These are phyloP conservation scores for Xylota segnis DNA, from an alignment of 2,888 invertebrate species.

Conservation along the genomic window DNA sequence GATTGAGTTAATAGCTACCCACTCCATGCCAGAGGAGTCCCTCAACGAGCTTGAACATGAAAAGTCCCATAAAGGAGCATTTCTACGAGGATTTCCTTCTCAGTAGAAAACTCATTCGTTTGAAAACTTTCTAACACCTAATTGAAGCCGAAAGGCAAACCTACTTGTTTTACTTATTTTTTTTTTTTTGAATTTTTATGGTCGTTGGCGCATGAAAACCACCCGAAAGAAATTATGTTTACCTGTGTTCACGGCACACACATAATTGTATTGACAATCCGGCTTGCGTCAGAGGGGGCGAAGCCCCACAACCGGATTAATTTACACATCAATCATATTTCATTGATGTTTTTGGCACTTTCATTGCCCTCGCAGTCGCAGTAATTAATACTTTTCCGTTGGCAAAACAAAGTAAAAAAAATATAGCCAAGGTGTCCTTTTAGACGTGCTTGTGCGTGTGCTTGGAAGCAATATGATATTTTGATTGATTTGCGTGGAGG, in stretches of 20 bases:
- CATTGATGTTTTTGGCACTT: constrained; percentile 31
- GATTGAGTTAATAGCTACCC: constrained; percentile 22
- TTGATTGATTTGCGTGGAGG: constrained; percentile 18
- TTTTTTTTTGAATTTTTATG: too few species aligned
- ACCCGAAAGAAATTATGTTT: constrained; percentile 2
- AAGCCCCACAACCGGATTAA: constrained; percentile 28
- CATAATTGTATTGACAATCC: neutral
- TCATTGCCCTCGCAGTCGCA: neutral
- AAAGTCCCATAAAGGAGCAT: neutral
- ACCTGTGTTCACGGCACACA: neutral
- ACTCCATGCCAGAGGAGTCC: neutral
- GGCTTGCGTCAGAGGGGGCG: constrained; percentile 4
- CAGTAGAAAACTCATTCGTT: neutral
- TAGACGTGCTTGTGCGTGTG: neutral
- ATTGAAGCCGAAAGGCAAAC: neutral
- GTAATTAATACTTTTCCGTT: constrained; percentile 16
- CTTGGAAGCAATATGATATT: constrained; percentile 14
- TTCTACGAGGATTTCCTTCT: neutral
- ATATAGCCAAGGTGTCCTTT: neutral
- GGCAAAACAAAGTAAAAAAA: constrained; percentile 7
- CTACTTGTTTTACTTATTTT: neutral
- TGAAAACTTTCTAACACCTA: constrained; percentile 6
- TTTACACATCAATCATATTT: constrained; percentile 51
- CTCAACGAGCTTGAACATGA: neutral
- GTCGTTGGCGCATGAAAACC: constrained; percentile 8